Evolutionary conservation across 2,113 vertebrate species (phyloP), one percentile per base, ranked within the genome.

Genomic region (Prolemur simus): DNA sequence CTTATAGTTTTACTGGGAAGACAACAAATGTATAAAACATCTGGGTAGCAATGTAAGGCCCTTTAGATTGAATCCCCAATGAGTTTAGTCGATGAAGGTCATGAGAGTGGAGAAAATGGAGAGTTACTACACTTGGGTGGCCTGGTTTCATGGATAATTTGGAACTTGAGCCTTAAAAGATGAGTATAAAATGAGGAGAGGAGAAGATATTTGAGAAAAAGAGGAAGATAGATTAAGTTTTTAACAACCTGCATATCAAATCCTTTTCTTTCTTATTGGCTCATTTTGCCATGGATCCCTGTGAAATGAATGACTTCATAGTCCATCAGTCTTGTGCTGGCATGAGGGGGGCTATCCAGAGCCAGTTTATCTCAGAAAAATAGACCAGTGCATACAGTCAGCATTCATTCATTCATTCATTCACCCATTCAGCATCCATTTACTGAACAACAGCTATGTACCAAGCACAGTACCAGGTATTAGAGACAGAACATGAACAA

Each of bases 121-220:
- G 64, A 47, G 21, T 76, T 64, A 64, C 2, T 8, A 6, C 92
- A 76, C 17, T 58, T 56, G 34, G 39, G 54, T 18, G 23, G 32
- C 60, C 77, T 91, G 47, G 60, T 39, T 76, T 87, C 82, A 60
- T 87, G 64, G 39, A 32, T 87, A 42, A 91, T 6, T 83, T 52
- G 73, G n/a, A 68, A 66, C 60, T 86, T 69, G 39, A 92, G 32
- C n/a, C 80, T 89, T 94, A 54, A 73, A 54, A 85, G 29, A 25
- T 17, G 27, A 58, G 18, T 56, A 39, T 69, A 85, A 73, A 78
- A 82, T 82, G 83, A 95, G 27, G 66, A 84, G 18, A 76, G 14
- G 63, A 68, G 47, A 77, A 64, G 60, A 49, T 27, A 58, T 87
- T 86, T 90, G 78, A 87, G 93, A 60, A 88, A 83, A 63, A 90